Percentiles rank a stretch among this genome's conserved stretches.
Conservation (phyloP, 2,888 invertebrate genomes). For the Agonopterix arenella region DNA sequence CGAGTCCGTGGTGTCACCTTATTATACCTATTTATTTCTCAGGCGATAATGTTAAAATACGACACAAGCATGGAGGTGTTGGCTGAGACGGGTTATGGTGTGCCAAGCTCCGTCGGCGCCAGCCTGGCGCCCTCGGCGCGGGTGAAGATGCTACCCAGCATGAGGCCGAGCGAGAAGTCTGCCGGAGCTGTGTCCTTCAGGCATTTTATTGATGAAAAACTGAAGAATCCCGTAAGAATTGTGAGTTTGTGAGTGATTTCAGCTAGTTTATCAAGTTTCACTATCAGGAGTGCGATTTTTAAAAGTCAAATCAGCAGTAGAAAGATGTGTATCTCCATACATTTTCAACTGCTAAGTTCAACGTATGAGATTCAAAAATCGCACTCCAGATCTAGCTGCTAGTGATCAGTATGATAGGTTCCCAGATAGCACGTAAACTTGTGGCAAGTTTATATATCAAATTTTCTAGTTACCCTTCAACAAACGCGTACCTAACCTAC, state of each 20-base stretch:
- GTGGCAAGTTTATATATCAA: no score
- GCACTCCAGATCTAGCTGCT: not conserved
- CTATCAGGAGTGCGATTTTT: no score
- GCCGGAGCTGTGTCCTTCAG: constrained; percentile 30
- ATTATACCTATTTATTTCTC: constrained; percentile 1
- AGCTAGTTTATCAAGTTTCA: not conserved
- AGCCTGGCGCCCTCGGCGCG: constrained; percentile 19
- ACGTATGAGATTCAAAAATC: no score
- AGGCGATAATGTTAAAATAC: constrained; percentile 43
- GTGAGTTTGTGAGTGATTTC: not conserved
- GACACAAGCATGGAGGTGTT: constrained; percentile 33
- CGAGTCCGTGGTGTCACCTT: no score
- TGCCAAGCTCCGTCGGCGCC: constrained; percentile 17
- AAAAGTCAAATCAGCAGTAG: no score
- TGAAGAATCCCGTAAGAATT: not conserved
- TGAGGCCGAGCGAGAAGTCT: constrained; percentile 37
- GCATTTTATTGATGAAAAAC: constrained; percentile 27
- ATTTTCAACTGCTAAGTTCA: no score
- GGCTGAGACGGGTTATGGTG: constrained; percentile 5
- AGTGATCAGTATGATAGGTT: no score
- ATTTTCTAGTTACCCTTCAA: no score
- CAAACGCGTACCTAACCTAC: no score
- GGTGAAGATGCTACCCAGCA: constrained; percentile 18
- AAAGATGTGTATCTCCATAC: no score
- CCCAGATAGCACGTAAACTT: no score